Conservation (phyloP, 2,113 vertebrate species). For the Clupea harengus region DNA sequence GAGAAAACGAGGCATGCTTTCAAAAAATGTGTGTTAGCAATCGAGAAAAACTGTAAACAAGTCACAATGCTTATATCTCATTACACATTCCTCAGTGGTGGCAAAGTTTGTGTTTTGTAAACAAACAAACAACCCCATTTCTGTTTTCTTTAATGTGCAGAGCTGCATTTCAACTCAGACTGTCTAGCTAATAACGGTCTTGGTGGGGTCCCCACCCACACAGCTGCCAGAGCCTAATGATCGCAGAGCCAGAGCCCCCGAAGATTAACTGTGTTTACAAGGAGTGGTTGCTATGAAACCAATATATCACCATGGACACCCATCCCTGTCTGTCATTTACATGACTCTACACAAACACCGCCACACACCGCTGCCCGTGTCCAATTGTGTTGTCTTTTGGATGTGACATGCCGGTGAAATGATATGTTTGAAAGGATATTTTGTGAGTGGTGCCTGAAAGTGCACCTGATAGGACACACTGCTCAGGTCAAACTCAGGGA, state of each 20-base stretch:
- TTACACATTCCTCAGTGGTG: background rate
- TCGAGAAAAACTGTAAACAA: too few relatives aligned
- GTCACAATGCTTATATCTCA: background rate
- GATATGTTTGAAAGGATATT: background rate
- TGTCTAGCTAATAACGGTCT: background rate
- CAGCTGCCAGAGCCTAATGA: constrained; percentile 32
- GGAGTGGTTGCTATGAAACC: constrained; percentile 29
- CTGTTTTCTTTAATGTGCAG: background rate
- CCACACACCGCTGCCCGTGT: background rate
- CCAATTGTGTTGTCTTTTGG: background rate
- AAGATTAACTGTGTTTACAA: constrained; percentile 17
- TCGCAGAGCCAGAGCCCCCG: background rate
- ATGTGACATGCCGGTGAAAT: background rate
- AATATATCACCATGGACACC: background rate
- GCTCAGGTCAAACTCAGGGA: background rate
- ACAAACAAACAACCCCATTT: background rate
- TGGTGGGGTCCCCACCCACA: constrained; percentile 30
- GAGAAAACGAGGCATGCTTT: too few relatives aligned
- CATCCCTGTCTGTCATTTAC: background rate
- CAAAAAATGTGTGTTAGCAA: too few relatives aligned
- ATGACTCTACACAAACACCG: background rate
- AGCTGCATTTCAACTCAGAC: background rate
- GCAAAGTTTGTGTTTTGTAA: background rate
- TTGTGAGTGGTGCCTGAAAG: background rate
- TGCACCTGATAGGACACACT: background rate